phyloP scores from a whole-genome alignment of 2,113 vertebrate genomes.

The Abramis brama region DNA sequence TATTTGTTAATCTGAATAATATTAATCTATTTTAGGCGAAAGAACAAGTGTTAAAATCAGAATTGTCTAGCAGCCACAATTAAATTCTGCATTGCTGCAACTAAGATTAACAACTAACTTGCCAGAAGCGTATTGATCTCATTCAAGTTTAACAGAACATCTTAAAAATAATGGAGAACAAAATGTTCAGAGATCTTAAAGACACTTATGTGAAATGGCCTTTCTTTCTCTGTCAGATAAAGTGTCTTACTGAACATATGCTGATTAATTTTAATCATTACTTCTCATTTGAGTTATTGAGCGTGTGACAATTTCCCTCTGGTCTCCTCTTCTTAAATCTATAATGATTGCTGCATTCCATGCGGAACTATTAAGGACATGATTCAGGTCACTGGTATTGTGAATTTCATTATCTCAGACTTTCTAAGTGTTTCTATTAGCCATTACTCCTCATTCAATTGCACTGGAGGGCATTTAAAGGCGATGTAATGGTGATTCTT shows the following conservation, averaged over 20 bases:
- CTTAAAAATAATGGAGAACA: neutral
- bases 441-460: constrained; percentile 6
- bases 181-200: neutral
- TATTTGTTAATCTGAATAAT: neutral
- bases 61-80: neutral
- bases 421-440: constrained; percentile 5
- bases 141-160: neutral
- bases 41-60: neutral
- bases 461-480: constrained; percentile 1
- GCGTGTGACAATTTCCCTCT: constrained; percentile 2
- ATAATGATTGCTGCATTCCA: neutral
- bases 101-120: neutral
- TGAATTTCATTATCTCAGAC: constrained; percentile 4
- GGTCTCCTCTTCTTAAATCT: neutral
- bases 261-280: constrained; percentile 8
- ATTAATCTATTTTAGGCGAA: neutral
- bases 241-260: neutral
- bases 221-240: neutral
- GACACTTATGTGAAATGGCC: neutral
- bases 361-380: neutral
- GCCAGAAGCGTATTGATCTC: neutral
- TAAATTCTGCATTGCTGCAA: neutral
- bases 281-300: neutral
- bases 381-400: constrained; percentile 3
- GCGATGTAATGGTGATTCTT: neutral